These are phyloP conservation scores for Crambe crambe DNA, from an alignment of 37 sponge, comb jelly and placozoan species.

Conservation along the genomic window DNA sequence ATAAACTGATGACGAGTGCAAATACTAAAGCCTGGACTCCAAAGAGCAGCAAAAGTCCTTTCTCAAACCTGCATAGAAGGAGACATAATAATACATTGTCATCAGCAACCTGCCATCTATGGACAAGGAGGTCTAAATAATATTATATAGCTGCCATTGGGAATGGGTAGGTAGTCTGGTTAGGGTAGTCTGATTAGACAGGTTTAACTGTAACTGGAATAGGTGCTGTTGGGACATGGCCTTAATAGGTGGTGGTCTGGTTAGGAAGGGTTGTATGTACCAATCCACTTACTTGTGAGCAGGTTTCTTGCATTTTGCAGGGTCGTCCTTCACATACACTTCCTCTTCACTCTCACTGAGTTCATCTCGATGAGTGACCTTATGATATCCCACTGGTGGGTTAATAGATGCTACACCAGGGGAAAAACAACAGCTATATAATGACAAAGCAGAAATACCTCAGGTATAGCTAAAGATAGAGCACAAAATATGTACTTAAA, in stretches of 20 bases:
- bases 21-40: constrained; percentile 6
- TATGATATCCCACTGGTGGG: constrained; percentile 42
- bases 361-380: constrained; percentile 19
- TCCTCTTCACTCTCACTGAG: constrained; percentile 36
- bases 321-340: constrained; percentile 16
- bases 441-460: too few species aligned
- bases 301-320: neutral
- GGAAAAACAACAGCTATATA: too few species aligned
- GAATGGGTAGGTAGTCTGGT: too few species aligned
- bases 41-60: neutral
- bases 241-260: neutral
- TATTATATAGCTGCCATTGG: too few species aligned
- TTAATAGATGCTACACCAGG: neutral
- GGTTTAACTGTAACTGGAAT: neutral
- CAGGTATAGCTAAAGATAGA: too few species aligned
- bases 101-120: too few species aligned
- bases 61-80: constrained; percentile 2
- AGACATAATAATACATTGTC: too few species aligned
- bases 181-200: too few species aligned
- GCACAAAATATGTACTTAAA: too few species aligned
- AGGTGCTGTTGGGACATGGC: neutral
- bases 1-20: neutral
- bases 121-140: neutral
- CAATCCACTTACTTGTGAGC: neutral
- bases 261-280: too few species aligned